A percentile compares a stretch with the other conserved stretches of the same genome.
Conservation (phyloP, 2,113 vertebrate genomes). For the Rallus limicola region DNA sequence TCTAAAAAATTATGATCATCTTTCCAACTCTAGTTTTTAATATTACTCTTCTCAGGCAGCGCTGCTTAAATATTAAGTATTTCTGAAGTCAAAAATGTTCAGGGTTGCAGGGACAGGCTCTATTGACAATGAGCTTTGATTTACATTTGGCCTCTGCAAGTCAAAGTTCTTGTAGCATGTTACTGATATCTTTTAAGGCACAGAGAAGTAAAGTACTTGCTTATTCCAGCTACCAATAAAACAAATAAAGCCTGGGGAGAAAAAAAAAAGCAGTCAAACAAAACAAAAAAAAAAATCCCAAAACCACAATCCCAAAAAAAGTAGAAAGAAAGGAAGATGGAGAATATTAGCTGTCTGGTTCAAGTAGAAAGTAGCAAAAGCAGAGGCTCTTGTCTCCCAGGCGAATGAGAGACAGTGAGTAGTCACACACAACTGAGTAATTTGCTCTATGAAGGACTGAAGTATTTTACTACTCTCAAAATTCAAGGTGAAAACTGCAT, state of each 20-base stretch:
- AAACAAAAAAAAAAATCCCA: background rate
- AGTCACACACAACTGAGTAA: background rate
- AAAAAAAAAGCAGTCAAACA: too few species aligned
- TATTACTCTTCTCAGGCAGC: background rate
- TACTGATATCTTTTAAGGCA: background rate
- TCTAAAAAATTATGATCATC: background rate
- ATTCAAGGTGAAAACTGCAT: background rate
- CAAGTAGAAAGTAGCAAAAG: background rate
- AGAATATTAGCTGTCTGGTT: background rate
- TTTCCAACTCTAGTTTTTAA: background rate
- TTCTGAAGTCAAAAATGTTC: background rate
- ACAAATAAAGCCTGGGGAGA: too few species aligned
- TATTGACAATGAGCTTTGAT: background rate
- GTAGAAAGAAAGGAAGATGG: background rate
- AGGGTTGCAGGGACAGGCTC: background rate
- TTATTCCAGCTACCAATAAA: background rate
- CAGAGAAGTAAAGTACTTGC: background rate
- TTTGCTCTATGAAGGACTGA: background rate
- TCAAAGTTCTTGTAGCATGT: background rate
- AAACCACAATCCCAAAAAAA: fast-evolving
- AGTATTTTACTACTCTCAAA: background rate
- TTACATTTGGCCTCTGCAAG: background rate
- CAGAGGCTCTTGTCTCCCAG: background rate
- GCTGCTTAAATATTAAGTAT: background rate
- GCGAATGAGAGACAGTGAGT: background rate